Evolutionary conservation across 2,113 vertebrate genomes (phyloP).

Genomic region (Phaethon lepturus): DNA sequence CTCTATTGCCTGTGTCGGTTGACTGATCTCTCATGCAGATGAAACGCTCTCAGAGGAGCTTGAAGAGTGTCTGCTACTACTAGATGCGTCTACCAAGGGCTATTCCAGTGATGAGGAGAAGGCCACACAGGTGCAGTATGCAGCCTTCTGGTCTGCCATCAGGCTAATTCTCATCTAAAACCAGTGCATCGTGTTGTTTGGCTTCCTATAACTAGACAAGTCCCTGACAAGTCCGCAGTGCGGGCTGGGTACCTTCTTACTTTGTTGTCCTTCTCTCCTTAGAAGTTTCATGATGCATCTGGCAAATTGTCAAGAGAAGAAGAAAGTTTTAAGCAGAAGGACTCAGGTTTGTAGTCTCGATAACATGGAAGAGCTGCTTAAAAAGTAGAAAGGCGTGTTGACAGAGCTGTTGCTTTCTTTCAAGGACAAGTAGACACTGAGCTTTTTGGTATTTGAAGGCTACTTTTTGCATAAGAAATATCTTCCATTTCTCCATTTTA

Average conservation of each 20-base stretch:
- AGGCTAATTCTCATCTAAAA: background rate
- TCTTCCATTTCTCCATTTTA: background rate
- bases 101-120: background rate
- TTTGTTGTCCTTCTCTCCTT: background rate
- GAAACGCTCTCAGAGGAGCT: background rate
- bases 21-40: background rate
- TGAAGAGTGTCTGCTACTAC: background rate
- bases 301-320: background rate
- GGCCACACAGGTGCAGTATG: constrained; percentile 28
- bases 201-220: too few relatives aligned
- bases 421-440: background rate
- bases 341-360: background rate
- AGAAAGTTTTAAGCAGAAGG: constrained; percentile 7
- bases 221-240: background rate
- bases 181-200: accelerated
- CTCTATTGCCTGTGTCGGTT: accelerated
- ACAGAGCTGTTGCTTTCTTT: background rate
- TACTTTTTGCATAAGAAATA: background rate
- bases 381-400: background rate
- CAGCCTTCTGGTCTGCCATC: background rate
- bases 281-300: background rate
- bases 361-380: background rate
- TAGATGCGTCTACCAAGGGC: background rate
- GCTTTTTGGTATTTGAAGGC: background rate
- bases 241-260: background rate